Percentiles rank a stretch among this genome's conserved stretches.
These are phyloP conservation scores for Mobula birostris DNA, from an alignment of 2,113 vertebrate species.

Conservation along the genomic window DNA sequence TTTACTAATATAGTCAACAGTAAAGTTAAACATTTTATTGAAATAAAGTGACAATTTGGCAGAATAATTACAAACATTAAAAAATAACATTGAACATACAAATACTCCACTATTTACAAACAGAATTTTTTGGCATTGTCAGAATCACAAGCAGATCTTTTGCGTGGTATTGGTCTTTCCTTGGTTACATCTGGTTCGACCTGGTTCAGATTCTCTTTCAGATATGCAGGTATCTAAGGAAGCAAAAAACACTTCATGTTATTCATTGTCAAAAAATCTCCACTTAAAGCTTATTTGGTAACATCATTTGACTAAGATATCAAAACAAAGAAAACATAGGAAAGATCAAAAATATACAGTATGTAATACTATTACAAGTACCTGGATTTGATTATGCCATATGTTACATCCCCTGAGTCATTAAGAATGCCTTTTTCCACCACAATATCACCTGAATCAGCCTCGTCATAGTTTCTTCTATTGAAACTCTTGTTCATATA, in stretches of 20 bases:
- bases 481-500: no score
- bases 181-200: background rate
- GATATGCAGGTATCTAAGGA: background rate
- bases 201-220: conserved; percentile 14
- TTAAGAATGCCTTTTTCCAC: no score
- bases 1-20: background rate
- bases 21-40: background rate
- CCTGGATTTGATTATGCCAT: background rate
- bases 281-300: background rate
- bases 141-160: conserved; percentile 26
- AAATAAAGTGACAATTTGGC: background rate
- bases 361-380: background rate
- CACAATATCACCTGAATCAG: no score
- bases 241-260: background rate
- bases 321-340: background rate
- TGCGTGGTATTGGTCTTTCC: background rate
- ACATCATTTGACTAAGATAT: background rate
- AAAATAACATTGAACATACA: background rate
- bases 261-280: background rate
- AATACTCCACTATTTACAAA: background rate
- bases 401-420: background rate
- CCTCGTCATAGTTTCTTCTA: no score
- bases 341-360: no score
- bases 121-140: conserved; percentile 13
- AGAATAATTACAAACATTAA: background rate